Percentiles rank a stretch among this genome's conserved stretches.
phyloP scores from a whole-genome alignment of 2,797 vertebrate genomes.

The Eurystomus glaucurus region DNA sequence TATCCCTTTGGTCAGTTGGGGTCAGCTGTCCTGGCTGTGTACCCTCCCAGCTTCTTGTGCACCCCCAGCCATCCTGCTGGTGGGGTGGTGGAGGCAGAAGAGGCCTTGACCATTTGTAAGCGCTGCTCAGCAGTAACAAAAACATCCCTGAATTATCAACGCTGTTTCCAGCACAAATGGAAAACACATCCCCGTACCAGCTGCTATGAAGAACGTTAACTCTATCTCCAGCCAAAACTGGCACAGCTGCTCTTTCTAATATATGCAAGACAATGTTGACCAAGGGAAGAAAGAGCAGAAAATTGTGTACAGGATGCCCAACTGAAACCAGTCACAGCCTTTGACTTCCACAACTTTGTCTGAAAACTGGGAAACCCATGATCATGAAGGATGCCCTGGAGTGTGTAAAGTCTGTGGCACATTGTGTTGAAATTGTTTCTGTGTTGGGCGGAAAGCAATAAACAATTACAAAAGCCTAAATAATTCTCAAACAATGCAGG shows the following conservation, averaged over 20 bases:
- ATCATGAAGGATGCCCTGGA: background rate
- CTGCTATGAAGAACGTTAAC: background rate
- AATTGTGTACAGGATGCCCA: background rate
- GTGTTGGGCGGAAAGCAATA: background rate
- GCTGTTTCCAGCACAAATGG: background rate
- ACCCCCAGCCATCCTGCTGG: rapidly evolving
- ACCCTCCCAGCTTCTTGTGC: background rate
- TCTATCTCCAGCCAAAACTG: background rate
- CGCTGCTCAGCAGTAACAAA: background rate
- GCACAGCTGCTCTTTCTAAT: background rate
- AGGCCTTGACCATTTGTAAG: background rate
- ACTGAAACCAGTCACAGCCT: background rate
- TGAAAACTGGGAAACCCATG: background rate
- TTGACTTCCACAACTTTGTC: background rate
- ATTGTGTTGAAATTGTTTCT: background rate
- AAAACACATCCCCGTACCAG: background rate
- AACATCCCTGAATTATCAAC: background rate
- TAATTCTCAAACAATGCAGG: background rate
- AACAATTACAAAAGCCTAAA: background rate
- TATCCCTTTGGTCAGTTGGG: background rate
- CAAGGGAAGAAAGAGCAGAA: background rate
- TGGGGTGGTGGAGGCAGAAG: background rate
- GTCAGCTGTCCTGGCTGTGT: background rate
- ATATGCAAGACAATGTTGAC: background rate
- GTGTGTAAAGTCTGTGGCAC: background rate